Percentiles rank a stretch among this genome's conserved stretches.
These are phyloP conservation scores for Tragelaphus strepsiceros DNA, from an alignment of 2,113 vertebrate species.

Conservation along the genomic window DNA sequence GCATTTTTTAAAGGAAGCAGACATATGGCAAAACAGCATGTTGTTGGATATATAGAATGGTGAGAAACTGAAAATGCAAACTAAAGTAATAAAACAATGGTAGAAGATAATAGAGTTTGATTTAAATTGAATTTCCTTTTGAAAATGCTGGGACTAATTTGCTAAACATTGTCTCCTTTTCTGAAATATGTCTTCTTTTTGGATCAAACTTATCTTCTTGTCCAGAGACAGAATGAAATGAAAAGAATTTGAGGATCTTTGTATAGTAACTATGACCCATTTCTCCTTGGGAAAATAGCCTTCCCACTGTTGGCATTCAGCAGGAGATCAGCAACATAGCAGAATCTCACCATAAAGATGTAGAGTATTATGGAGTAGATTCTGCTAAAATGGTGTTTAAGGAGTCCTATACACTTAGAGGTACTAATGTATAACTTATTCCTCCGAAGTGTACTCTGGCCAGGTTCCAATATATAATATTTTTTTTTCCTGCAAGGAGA, in stretches of 20 bases:
- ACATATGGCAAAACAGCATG: conserved; percentile 75
- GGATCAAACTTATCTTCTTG: background rate
- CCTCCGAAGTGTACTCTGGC: background rate
- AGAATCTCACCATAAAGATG: background rate
- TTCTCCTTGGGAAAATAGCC: background rate
- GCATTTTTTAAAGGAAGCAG: conserved; percentile 71
- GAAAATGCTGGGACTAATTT: background rate
- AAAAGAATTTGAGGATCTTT: background rate
- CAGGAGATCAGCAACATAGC: background rate
- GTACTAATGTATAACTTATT: background rate
- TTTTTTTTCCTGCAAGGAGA: background rate
- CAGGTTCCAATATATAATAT: background rate
- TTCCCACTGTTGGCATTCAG: background rate
- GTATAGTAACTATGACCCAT: background rate
- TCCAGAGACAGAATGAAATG: background rate
- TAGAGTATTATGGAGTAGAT: background rate
- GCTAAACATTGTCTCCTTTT: background rate
- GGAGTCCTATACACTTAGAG: background rate
- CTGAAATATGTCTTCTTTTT: background rate
- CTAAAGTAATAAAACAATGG: conserved; percentile 6
- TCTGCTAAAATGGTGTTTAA: background rate
- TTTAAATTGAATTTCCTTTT: conserved; percentile 38
- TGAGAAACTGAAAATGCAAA: conserved; percentile 53
- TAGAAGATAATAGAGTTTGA: conserved; percentile 2
- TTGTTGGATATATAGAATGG: conserved; percentile 55